A percentile compares a stretch with the other conserved stretches of the same genome.
Conservation (phyloP, 2,888 invertebrate species). For the Nipponacmea schrenckii region DNA sequence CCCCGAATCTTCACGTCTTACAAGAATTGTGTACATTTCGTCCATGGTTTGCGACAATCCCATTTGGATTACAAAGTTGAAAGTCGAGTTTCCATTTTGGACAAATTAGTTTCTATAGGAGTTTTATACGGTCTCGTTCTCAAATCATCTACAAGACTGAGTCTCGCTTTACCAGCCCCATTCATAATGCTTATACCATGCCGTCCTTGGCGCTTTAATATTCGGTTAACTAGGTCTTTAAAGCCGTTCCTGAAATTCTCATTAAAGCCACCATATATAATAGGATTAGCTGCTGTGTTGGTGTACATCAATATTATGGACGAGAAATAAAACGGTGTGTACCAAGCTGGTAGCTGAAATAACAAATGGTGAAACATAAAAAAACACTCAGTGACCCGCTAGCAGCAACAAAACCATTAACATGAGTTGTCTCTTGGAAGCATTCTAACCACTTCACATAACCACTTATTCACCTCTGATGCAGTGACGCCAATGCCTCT, state of each 20-base stretch:
- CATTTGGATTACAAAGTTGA: too few relatives aligned
- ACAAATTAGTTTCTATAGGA: too few relatives aligned
- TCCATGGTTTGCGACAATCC: too few relatives aligned
- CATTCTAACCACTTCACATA: too few relatives aligned
- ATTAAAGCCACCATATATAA: conserved; percentile 57
- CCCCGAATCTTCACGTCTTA: too few relatives aligned
- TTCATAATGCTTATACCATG: background rate
- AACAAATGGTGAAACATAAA: background rate
- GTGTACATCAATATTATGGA: conserved; percentile 54
- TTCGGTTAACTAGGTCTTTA: conserved; percentile 41
- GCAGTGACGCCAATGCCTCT: too few relatives aligned
- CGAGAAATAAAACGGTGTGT: conserved; percentile 47
- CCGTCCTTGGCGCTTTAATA: conserved; percentile 8
- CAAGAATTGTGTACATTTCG: too few relatives aligned
- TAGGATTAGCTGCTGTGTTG: conserved; percentile 56
- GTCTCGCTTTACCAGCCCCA: background rate
- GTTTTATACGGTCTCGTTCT: background rate
- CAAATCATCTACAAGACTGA: background rate
- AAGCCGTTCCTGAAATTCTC: conserved; percentile 54
- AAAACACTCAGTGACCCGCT: background rate
- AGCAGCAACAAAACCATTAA: too few relatives aligned
- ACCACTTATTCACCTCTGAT: too few relatives aligned
- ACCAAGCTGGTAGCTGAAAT: conserved; percentile 55
- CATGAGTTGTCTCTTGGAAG: too few relatives aligned
- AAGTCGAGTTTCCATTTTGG: too few relatives aligned